Percentiles rank a stretch among this genome's conserved stretches.
These are phyloP conservation scores for Amphibalanus amphitrite DNA, from an alignment of 1,140 invertebrate genomes.

Conservation along the genomic window DNA sequence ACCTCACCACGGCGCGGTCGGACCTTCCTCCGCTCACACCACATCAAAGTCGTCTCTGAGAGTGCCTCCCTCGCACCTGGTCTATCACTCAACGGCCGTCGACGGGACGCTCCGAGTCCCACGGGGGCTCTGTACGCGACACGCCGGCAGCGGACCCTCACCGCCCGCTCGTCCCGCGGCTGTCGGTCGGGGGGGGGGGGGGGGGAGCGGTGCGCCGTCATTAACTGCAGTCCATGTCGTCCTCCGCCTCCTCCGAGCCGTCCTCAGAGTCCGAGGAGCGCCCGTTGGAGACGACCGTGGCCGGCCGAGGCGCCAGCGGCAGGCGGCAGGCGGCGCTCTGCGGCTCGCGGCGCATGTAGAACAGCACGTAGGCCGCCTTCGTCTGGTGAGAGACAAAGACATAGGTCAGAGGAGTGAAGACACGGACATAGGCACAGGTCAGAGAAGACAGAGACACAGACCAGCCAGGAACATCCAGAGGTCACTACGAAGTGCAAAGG, in stretches of 20 bases:
- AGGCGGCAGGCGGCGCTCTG: background rate
- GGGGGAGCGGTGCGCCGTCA: background rate
- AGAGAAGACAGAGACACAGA: background rate
- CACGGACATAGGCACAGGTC: background rate
- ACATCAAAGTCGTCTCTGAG: too few species aligned
- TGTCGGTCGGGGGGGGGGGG: too few species aligned
- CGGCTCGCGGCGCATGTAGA: slow-evolving; percentile 26
- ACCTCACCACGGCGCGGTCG: too few species aligned
- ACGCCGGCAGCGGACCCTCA: too few species aligned
- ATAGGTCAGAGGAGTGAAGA: background rate
- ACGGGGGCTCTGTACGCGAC: too few species aligned
- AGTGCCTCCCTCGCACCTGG: too few species aligned
- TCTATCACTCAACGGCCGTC: too few species aligned
- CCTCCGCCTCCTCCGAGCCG: background rate
- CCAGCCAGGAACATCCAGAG: background rate
- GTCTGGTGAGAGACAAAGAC: slow-evolving; percentile 22
- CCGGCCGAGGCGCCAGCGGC: background rate
- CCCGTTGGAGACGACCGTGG: slow-evolving; percentile 2
- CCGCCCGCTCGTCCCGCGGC: too few species aligned
- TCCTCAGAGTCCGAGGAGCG: background rate
- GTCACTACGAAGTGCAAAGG: too few species aligned
- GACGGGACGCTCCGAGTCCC: too few species aligned
- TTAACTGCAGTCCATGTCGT: background rate
- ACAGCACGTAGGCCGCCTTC: slow-evolving; percentile 33
- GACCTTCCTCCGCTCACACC: too few species aligned